These are phyloP conservation scores for Phaetusa simplex DNA, from an alignment of 2,113 vertebrate genomes.

Conservation along the genomic window DNA sequence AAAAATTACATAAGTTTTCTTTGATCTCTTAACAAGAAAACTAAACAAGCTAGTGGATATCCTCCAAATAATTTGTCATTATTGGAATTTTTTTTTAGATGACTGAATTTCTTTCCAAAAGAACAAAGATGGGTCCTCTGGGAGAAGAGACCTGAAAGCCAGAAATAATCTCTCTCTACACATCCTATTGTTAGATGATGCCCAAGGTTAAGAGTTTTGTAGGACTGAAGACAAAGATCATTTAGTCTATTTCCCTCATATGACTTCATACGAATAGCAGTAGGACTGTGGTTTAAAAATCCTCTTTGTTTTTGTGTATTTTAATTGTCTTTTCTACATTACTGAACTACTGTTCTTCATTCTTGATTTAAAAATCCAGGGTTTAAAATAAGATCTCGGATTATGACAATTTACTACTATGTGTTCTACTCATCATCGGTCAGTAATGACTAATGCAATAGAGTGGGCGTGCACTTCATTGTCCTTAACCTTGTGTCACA, in stretches of 20 bases:
- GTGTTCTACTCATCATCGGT: neutral
- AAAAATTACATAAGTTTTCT: constrained; percentile 16
- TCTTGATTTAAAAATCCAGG: neutral
- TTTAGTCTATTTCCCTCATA: neutral
- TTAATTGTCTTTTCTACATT: neutral
- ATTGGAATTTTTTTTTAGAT: neutral
- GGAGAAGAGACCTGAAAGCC: neutral
- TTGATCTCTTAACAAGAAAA: constrained; percentile 30
- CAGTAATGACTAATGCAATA: neutral
- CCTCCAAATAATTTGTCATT: constrained; percentile 26
- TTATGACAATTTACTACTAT: neutral
- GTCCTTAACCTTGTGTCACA: neutral
- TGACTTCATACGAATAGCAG: neutral
- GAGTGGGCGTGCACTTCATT: neutral
- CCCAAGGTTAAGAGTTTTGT: neutral
- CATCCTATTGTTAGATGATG: constrained; percentile 1
- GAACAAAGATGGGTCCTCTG: constrained; percentile 14
- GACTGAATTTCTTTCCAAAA: constrained; percentile 5
- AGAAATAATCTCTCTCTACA: constrained; percentile 9
- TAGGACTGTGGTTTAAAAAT: neutral
- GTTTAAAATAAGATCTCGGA: neutral
- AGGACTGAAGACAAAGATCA: neutral
- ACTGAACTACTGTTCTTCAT: neutral
- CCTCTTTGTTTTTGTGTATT: neutral
- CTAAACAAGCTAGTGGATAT: constrained; percentile 18